Base-by-base conservation (phyloP, 2,113 vertebrate species). In the Corvus cornix region DNA sequence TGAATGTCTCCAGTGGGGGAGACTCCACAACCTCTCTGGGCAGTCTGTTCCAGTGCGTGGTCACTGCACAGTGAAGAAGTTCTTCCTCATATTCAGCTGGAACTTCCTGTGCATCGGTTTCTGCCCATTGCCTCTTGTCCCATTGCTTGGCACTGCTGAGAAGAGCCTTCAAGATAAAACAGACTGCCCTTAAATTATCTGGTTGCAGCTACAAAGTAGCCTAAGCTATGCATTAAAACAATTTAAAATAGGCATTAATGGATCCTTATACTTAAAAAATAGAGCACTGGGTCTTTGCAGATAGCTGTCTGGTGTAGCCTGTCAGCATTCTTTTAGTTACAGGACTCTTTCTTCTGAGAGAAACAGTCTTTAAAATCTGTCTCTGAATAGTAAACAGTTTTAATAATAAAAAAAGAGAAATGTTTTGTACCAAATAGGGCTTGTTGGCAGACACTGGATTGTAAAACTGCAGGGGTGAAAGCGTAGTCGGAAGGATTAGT, bases 21-120 rank as follows among this genome's bases (percentile, higher is more conserved):
- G 6, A 5, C 24, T 66, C 31, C 15, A 33, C 22, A 58, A 0
- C 6, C 5, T 43, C 27, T 44, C 35, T 51, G 43, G 43, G 3
- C 31, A 80, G 2, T 3, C 7, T 51, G 59, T 28, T 80, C 35
- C 52, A 19, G 37, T 23, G 22, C 13, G 18, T 2, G 18, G 4
- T 37, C 67, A 31, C 58, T 26, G 44, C 59, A 31, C 35, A 31
- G 17, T 31, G 17, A 16, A 26, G 46, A 17, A 35, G 3, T 27
- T 41, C 15, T 66, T 58, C 15, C 41, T 41, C 33, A 2, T 2
- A 4, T 49, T 56, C 52, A 30, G 30, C 8, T 51, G 67, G 9
- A 27, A 43, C 37, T 58, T 51, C 30, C 35, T 35, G 13, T 44
- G 23, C 12, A 11, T 52, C 6, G 2, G 4, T 66, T 74, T 58